Conservation (phyloP, 2,113 vertebrate genomes). For the Thalassarche chlororhynchos region DNA sequence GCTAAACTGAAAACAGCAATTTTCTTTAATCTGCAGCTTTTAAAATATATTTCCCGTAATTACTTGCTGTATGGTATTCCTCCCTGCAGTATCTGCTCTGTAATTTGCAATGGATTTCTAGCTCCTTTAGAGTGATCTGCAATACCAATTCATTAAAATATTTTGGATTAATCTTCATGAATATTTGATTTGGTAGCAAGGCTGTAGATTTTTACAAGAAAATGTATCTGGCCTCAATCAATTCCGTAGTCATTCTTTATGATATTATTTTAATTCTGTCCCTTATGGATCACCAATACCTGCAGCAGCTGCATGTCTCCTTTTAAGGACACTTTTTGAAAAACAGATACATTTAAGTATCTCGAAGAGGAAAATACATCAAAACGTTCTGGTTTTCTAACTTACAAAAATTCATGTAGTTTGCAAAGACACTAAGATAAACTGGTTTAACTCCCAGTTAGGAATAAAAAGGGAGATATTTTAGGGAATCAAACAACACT, state of each 20-base stretch:
- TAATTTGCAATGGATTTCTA: neutral
- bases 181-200: neutral
- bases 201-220: neutral
- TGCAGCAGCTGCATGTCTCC: neutral
- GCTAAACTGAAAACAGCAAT: slow-evolving; percentile 35
- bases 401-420: neutral
- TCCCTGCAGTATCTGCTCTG: neutral
- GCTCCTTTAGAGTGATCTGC: neutral
- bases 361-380: neutral
- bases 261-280: neutral
- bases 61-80: neutral
- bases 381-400: neutral
- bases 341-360: neutral
- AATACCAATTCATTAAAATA: neutral
- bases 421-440: neutral
- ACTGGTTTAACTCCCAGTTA: neutral
- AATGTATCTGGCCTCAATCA: neutral
- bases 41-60: slow-evolving; percentile 37
- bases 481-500: neutral
- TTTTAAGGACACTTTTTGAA: neutral
- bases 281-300: neutral
- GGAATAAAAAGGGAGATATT: neutral
- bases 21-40: slow-evolving; percentile 49
- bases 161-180: neutral
- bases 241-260: neutral